phyloP scores from a whole-genome alignment of 2,113 vertebrate genomes.

The Melanerpes formicivorus region DNA sequence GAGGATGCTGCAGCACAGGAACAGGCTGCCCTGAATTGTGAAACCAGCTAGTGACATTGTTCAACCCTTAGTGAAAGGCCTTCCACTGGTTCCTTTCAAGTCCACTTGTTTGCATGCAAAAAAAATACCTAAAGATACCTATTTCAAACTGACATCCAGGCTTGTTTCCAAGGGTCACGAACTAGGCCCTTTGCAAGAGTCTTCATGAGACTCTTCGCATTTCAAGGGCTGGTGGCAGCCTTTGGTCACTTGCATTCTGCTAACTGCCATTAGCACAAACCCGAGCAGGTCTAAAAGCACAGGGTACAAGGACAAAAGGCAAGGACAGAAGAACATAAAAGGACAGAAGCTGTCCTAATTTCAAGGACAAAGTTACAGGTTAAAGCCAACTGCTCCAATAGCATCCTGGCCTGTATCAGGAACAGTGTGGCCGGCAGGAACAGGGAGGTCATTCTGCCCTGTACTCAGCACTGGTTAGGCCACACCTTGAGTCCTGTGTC shows the following conservation, averaged over 20 bases:
- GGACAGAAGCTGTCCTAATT: not conserved
- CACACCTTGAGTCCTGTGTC: too few species aligned
- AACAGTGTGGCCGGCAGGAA: too few species aligned
- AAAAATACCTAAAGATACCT: not conserved
- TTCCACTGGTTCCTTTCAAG: not conserved
- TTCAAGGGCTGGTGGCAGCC: not conserved
- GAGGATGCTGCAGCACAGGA: too few species aligned
- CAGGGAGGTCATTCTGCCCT: too few species aligned
- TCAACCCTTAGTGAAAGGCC: not conserved
- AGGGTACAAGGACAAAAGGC: not conserved
- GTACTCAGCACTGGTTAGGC: too few species aligned
- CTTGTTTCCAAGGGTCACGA: not conserved
- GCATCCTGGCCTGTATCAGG: too few species aligned
- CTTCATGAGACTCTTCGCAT: not conserved
- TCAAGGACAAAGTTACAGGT: not conserved
- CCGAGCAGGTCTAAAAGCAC: not conserved
- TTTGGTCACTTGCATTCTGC: not conserved
- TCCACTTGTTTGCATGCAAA: not conserved
- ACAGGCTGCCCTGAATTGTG: not conserved
- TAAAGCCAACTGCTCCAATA: not conserved
- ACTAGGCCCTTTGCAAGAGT: not conserved
- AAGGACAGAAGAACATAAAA: too few species aligned
- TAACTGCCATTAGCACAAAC: not conserved
- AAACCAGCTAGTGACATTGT: not conserved
- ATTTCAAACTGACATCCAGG: not conserved